phyloP scores from a whole-genome alignment of 2,888 invertebrate genomes.

The Lutraria lutraria region DNA sequence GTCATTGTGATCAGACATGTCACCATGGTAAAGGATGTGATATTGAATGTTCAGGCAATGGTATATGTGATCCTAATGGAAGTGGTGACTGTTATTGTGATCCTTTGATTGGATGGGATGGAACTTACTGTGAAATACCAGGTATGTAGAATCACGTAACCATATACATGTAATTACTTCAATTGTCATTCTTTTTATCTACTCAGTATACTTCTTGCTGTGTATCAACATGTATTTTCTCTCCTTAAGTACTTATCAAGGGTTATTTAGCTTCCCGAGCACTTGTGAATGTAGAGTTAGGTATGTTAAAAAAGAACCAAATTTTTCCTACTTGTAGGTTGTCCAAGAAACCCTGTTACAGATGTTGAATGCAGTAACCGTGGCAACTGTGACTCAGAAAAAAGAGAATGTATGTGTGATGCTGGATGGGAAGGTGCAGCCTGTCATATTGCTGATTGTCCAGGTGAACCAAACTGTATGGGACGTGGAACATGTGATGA shows the following conservation, averaged over 20 bases:
- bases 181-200: too few species aligned
- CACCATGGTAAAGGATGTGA: conserved; percentile 78
- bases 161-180: too few species aligned
- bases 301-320: too few species aligned
- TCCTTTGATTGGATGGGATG: conserved; percentile 76
- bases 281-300: too few species aligned
- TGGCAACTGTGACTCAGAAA: conserved; percentile 78
- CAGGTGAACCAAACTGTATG: conserved; percentile 76
- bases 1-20: conserved; percentile 77
- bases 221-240: too few species aligned
- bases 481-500: conserved; percentile 73
- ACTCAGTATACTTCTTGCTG: too few species aligned
- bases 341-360: conserved; percentile 74
- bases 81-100: conserved; percentile 74
- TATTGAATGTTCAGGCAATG: conserved; percentile 78
- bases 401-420: conserved; percentile 74
- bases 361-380: conserved; percentile 75
- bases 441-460: conserved; percentile 77
- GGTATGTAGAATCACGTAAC: conserved; percentile 33
- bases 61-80: conserved; percentile 67
- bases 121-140: conserved; percentile 76
- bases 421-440: conserved; percentile 77
- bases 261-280: too few species aligned
- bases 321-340: conserved; percentile 61
- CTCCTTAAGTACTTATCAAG: too few species aligned